A percentile compares a stretch with the other conserved stretches of the same genome.
These are phyloP conservation scores for Metellina segmentata DNA, from an alignment of 2,888 invertebrate genomes.

Conservation along the genomic window DNA sequence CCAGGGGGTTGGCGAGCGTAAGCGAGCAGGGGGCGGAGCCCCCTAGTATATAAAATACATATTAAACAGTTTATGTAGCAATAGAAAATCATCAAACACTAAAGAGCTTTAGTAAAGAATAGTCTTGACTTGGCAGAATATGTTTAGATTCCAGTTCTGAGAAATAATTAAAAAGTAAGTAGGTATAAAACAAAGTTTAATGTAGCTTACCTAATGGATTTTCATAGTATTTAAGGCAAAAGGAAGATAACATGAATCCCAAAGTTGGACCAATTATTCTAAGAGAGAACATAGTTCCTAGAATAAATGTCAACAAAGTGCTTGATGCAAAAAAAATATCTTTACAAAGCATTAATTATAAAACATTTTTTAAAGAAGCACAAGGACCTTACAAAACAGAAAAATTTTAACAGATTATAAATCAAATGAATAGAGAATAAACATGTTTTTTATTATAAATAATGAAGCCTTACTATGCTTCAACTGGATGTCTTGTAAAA, in stretches of 20 bases:
- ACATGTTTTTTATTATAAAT: no score
- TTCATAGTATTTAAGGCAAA: slow-evolving; percentile 78
- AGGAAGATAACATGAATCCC: slow-evolving; percentile 78
- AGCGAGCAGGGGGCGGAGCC: no score
- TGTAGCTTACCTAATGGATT: slow-evolving; percentile 77
- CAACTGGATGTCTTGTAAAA: no score
- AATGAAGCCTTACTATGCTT: no score
- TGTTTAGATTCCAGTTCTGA: neutral
- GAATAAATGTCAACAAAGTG: neutral
- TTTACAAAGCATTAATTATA: neutral
- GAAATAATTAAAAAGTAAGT: neutral
- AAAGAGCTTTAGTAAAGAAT: no score
- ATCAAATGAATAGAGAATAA: no score
- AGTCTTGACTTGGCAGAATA: no score
- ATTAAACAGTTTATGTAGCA: no score
- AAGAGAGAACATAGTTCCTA: slow-evolving; percentile 72
- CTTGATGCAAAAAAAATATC: neutral
- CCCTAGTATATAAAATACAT: no score
- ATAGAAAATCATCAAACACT: no score
- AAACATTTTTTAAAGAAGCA: no score
- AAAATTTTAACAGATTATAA: neutral
- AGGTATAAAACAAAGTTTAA: neutral
- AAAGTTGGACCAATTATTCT: slow-evolving; percentile 78
- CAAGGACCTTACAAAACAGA: neutral
- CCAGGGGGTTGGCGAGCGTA: no score